These are phyloP conservation scores for Patagioenas fasciata DNA, from an alignment of 2,113 vertebrate species.

Conservation along the genomic window DNA sequence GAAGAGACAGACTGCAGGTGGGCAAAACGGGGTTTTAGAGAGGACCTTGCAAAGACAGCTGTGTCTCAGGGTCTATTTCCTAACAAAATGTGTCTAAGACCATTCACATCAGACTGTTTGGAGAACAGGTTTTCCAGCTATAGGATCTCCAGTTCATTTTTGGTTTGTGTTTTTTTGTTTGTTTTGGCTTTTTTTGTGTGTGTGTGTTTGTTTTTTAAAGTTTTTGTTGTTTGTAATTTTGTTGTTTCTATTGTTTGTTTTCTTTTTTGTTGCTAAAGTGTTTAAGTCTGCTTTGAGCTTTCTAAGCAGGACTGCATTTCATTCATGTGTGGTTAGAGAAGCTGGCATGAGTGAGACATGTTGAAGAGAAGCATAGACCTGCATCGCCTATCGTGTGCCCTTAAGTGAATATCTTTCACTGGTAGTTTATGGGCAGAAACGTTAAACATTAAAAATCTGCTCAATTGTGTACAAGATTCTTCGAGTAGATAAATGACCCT, in stretches of 20 bases:
- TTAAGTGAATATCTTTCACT: neutral
- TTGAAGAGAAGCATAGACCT: neutral
- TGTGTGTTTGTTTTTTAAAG: no score
- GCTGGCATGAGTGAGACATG: neutral
- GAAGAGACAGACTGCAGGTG: neutral
- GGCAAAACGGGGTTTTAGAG: neutral
- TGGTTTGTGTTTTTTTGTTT: neutral
- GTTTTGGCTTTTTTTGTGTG: neutral
- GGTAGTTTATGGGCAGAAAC: neutral
- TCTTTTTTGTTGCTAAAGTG: neutral
- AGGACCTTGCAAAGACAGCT: neutral
- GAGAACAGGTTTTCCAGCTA: neutral
- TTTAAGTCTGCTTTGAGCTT: neutral
- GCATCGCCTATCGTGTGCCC: neutral
- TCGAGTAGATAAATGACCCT: constrained; percentile 35
- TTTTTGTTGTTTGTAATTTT: neutral
- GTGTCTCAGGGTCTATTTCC: neutral
- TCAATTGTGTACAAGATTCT: constrained; percentile 2
- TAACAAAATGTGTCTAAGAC: neutral
- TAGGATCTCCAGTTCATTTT: neutral
- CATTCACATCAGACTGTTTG: neutral
- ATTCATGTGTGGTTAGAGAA: neutral
- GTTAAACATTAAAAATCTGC: constrained; percentile 60
- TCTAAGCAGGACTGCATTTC: neutral
- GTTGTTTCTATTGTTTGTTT: neutral